phyloP scores from a whole-genome alignment of 2,113 vertebrate species.

The Xyliphius kryptos region DNA sequence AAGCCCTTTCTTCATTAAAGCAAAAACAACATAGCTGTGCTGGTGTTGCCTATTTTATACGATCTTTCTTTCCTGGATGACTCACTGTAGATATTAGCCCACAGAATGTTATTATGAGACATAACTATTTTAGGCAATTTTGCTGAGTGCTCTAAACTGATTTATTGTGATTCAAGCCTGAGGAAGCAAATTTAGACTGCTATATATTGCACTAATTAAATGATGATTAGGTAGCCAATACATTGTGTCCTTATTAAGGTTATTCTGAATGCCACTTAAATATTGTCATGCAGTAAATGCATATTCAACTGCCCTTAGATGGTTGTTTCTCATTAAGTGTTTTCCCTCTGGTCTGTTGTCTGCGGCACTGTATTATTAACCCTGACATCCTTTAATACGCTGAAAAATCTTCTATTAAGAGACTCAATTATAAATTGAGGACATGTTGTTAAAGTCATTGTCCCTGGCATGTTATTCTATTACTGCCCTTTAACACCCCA shows the following conservation, averaged over 20 bases:
- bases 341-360: conserved; percentile 30
- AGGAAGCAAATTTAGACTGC: conserved; percentile 12
- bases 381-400: conserved; percentile 8
- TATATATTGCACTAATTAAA: conserved; percentile 32
- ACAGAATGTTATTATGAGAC: conserved; percentile 11
- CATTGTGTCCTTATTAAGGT: neutral
- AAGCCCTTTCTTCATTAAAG: conserved; percentile 8
- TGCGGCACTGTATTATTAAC: conserved; percentile 23
- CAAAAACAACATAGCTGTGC: conserved; percentile 7
- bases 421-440: conserved; percentile 26
- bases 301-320: conserved; percentile 33
- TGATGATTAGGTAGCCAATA: conserved; percentile 19
- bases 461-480: conserved; percentile 26
- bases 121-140: conserved; percentile 17
- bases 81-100: conserved; percentile 17
- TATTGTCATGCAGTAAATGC: conserved; percentile 8
- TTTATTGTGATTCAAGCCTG: conserved; percentile 20
- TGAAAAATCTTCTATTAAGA: conserved; percentile 18
- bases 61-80: conserved; percentile 16
- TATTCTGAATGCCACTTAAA: neutral
- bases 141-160: conserved; percentile 1
- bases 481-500: conserved; percentile 1
- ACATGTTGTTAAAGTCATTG: conserved; percentile 26
- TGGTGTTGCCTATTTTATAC: conserved; percentile 2
- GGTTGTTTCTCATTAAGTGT: conserved; percentile 40